Evolutionary conservation across 2,113 vertebrate species (phyloP), one percentile per base, ranked within the genome.

Genomic region (Centropus bengalensis): DNA sequence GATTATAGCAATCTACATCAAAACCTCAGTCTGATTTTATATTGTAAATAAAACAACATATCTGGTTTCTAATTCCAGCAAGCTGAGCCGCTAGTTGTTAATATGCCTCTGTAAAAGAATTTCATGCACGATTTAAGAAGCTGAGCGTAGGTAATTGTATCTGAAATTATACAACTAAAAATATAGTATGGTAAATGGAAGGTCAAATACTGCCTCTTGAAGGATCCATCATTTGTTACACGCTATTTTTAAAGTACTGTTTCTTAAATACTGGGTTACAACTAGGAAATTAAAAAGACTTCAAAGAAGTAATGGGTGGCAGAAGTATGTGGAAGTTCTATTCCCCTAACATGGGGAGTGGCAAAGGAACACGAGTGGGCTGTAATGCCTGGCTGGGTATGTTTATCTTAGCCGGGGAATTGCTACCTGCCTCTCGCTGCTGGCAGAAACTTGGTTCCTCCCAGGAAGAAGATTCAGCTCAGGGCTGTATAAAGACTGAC

Each of bases 11-110:
- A 81, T 88, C 88, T 89, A 88, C 79, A 93, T 56, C 49, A 66
- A 92, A 97, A 86, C 88, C 94, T 86, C 89, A 86, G 27, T 51
- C 60, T 78, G 91, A 91, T 86, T 93, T 94, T 91, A 90, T 90
- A 84, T 32, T 88, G 82, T 96, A 96, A 97, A 97, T 91, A 95
- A 59, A 97, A 78, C n/a, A 91, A 83, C 64, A 66, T 96, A 90
- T 93, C 79, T 84, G 73, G 76, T 93, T 95, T 96, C 88, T 84
- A 90, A 88, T 73, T 90, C 52, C 47, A 95, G 68, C 52, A 71
- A 93, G 82, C 71, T 16, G 88, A 93, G 89, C 51, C 89, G 55
- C 63, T 88, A 77, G 89, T 47, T 94, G 85, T 80, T 96, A 91
- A 96, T 70, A 56, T 81, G 76, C 49, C 47, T 71, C 64, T 60